Conservation (phyloP, 2,888 invertebrate genomes). For the Lasiommata megera region DNA sequence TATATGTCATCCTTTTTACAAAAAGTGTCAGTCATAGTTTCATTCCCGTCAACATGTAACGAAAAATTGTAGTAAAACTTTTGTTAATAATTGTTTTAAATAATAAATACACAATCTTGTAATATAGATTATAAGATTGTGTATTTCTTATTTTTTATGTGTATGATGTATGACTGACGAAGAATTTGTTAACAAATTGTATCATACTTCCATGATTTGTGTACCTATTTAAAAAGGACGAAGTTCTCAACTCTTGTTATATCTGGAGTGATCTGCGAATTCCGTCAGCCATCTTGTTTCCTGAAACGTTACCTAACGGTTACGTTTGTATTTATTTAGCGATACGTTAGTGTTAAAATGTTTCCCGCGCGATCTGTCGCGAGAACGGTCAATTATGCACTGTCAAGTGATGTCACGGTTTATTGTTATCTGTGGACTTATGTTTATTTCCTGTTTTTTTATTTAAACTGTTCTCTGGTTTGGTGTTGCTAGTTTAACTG, state of each 20-base stretch:
- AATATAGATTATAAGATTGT: too few species aligned
- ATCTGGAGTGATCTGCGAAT: conserved; percentile 2
- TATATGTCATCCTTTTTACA: too few species aligned
- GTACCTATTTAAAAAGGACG: too few species aligned
- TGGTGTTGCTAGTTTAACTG: conserved; percentile 21
- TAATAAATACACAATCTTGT: too few species aligned
- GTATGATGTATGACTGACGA: too few species aligned
- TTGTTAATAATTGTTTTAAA: too few species aligned
- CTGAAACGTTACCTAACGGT: conserved; percentile 16
- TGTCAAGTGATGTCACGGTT: conserved; percentile 20
- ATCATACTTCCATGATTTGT: too few species aligned
- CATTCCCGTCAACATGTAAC: too few species aligned
- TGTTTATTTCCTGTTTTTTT: conserved; percentile 20
- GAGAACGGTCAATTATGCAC: conserved; percentile 30
- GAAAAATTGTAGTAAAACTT: too few species aligned
- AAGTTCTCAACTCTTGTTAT: not conserved
- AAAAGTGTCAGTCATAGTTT: too few species aligned
- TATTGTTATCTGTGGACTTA: conserved; percentile 31
- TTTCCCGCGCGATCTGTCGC: conserved; percentile 36
- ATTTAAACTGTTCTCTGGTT: conserved; percentile 11
- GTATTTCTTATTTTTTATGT: too few species aligned
- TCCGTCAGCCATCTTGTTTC: conserved; percentile 37
- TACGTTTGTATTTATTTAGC: conserved; percentile 56
- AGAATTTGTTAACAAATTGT: too few species aligned
- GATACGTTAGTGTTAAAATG: conserved; percentile 43